phyloP scores from a whole-genome alignment of 2,888 invertebrate species.

The Drosophila melanosoma region DNA sequence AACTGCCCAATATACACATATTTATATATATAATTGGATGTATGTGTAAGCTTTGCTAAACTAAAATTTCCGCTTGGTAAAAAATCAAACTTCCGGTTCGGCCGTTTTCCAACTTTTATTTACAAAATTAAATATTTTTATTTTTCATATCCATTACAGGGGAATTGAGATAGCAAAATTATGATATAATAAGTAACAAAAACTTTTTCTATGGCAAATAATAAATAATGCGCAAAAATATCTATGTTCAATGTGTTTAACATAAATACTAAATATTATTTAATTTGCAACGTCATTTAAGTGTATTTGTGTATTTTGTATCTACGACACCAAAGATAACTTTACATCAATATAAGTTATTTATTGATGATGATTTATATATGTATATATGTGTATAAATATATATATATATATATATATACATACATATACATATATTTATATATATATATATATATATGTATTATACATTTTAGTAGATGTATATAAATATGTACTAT shows the following conservation, averaged over 20 bases:
- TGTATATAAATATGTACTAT: slow-evolving; percentile 55
- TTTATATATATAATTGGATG: background rate
- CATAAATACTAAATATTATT: slow-evolving; percentile 41
- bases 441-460: slow-evolving; percentile 28
- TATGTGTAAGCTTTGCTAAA: background rate
- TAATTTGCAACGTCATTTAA: slow-evolving; percentile 33
- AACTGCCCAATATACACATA: background rate
- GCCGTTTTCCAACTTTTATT: slow-evolving; percentile 73
- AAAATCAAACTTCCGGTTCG: slow-evolving; percentile 5
- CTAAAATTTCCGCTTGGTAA: background rate
- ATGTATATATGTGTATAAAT: slow-evolving; percentile 22
- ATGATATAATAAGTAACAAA: slow-evolving; percentile 42
- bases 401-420: slow-evolving; percentile 24
- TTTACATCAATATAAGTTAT: slow-evolving; percentile 60
- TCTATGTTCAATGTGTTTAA: slow-evolving; percentile 45
- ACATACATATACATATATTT: slow-evolving; percentile 29
- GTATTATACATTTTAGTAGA: slow-evolving; percentile 26
- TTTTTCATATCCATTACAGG: slow-evolving; percentile 53
- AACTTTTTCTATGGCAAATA: slow-evolving; percentile 45
- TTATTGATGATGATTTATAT: slow-evolving; percentile 45
- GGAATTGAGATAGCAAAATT: slow-evolving; percentile 48
- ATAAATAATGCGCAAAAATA: slow-evolving; percentile 62
- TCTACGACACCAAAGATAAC: slow-evolving; percentile 83
- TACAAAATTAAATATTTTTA: slow-evolving; percentile 72
- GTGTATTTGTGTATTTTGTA: slow-evolving; percentile 55